phyloP scores from a whole-genome alignment of 2,113 vertebrate genomes.

The Lophotis ruficrista region DNA sequence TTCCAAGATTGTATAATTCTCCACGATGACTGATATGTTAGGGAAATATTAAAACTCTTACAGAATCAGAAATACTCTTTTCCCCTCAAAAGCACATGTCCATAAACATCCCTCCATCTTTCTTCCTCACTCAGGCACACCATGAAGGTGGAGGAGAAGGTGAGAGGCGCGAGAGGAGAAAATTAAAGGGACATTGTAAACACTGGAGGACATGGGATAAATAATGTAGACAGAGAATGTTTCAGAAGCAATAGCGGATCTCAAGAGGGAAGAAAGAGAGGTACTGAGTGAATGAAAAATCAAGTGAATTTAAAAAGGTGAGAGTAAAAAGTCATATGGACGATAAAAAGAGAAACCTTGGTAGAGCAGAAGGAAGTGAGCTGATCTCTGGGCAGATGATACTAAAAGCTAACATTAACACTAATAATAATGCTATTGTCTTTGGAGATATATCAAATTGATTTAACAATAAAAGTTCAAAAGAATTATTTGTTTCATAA shows the following conservation, averaged over 20 bases:
- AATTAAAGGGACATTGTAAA: neutral
- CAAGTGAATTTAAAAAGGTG: neutral
- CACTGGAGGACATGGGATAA: neutral
- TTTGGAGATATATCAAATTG: neutral
- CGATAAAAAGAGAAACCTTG: neutral
- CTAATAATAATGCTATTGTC: neutral
- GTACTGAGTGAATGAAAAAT: neutral
- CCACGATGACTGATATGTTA: neutral
- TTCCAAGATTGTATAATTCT: neutral
- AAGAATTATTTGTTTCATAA: neutral
- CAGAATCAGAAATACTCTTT: neutral
- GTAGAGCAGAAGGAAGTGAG: neutral
- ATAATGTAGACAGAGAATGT: neutral
- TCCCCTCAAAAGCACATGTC: neutral
- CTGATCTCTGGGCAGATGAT: neutral
- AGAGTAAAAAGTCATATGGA: neutral
- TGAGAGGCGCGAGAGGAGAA: neutral
- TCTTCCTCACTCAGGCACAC: neutral
- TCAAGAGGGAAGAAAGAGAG: neutral
- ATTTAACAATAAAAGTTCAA: neutral
- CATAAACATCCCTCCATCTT: neutral
- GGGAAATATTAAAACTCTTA: neutral
- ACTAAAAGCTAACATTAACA: neutral
- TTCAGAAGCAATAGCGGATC: neutral
- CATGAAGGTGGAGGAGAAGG: neutral